Evolutionary conservation across 2,888 invertebrate genomes (phyloP), one percentile per base, ranked within the genome.

Genomic region (Polia nebulosa): DNA sequence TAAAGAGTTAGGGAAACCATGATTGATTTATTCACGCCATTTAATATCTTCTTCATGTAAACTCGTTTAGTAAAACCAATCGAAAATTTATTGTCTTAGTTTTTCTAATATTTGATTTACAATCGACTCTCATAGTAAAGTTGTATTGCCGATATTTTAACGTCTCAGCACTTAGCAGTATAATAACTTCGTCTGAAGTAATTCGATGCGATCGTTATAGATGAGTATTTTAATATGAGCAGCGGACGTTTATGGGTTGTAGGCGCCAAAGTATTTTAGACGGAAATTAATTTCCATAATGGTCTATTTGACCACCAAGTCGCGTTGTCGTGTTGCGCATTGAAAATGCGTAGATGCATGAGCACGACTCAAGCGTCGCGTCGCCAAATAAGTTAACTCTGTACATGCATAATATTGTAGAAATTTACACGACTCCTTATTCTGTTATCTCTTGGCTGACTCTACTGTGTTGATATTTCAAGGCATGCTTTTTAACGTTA

Each of bases 1-100:
- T 86, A 89, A 90, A 90, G 89, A 91, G 89, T 90, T 91, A 81
- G 84, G 85, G 83, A 87, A 87, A 87, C 86, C 82, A 83, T 78
- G 78, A 80, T 80, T 90, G 88, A 91, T 92, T 91, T 91, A 91
- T 85, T 83, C 81, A 75, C 72, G 66, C 72, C 66, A 79, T 81
- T 81, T 83, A 75, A 79, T 77, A 79, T 77, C 78, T 84, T 70
- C 61, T 80, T 67, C 65, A 52, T 58, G 67, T 72, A 61, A 73
- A 67, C 80, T 64, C 51, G 78, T 76, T 78, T 75, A 32, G 63
- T 74, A 72, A 68, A 76, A 76, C 76, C 68, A 72, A 81, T 82
- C 67, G 51, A 53, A 55, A 72, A 80, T 83, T 80, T 82, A 78
- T 76, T 72, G 65, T 76, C 76, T 75, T 72, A 41, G 47, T 66